Evolutionary conservation across 2,113 vertebrate genomes (phyloP), one percentile per base, ranked within the genome.

Genomic region (Eublepharis macularius): DNA sequence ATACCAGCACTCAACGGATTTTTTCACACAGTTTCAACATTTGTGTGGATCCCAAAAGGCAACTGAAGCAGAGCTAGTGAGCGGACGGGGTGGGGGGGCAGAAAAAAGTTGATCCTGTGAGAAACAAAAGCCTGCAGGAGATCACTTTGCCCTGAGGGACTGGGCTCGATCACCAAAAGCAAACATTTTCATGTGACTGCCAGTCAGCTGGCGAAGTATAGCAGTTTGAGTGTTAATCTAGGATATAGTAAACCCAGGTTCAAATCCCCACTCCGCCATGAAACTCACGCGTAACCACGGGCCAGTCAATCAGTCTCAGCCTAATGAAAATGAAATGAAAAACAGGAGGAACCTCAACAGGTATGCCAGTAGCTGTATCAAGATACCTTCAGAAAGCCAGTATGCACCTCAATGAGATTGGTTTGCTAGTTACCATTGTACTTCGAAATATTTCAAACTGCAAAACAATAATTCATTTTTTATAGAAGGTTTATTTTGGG

Each of bases 401-500:
- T 36, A 69, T 4, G 6, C 11, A 16, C 34, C 34, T 69, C 66
- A 81, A 8, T 39, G 21, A 45, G 51, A 26, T 14, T 6, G 49
- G 68, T 68, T 43, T 49, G 32, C 29, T 69, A 49, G 41, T 45
- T 65, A 80, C 32, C 26, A 34, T 16, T 41, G 65, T 47, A 34
- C 26, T 34, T 66, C 6, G 47, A 65, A 47, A 60, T 32, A 63
- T 57, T 3, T 81, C 1, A 19, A 70, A 88, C 4, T 41, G 47
- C 70, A 83, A 77, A 91, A 88, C 69, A 0, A 45, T 6, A 19
- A 6, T 43, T 49, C 1, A 32, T 19, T 2, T 70, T 85, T 63
- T 63, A 2, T 80, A 86, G 88, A 90, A 1, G 24, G 2, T 57
- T 43, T n/a, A 1, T 47, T 45, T 74, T 87, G 49, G 90, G 74